Percentiles rank a stretch among this genome's conserved stretches.
Evolutionary conservation across 2,888 invertebrate species (phyloP).

Genomic region (Altica lythri): DNA sequence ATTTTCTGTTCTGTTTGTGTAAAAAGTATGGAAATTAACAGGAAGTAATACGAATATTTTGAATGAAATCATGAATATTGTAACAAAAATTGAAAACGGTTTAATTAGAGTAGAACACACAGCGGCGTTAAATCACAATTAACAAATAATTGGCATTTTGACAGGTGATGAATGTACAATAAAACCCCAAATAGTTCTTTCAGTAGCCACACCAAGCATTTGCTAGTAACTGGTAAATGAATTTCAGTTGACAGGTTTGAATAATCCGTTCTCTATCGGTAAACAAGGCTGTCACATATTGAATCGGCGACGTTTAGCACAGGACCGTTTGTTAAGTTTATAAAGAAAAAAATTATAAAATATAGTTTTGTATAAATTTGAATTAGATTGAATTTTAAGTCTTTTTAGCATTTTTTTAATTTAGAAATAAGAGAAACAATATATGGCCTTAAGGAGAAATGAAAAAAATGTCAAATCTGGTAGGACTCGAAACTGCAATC

Average conservation of each 20-base stretch:
- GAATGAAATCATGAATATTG: constrained; percentile 27
- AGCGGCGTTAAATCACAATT: constrained; percentile 43
- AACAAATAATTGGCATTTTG: constrained; percentile 47
- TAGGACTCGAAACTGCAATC: no score
- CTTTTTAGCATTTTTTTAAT: no score
- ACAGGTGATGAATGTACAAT: constrained; percentile 45
- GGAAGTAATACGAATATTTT: constrained; percentile 17
- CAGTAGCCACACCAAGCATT: constrained; percentile 43
- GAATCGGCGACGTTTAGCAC: constrained; percentile 45
- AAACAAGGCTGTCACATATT: constrained; percentile 56
- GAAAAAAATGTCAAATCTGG: no score
- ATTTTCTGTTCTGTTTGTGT: no score
- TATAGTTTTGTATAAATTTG: no score
- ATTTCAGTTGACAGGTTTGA: constrained; percentile 56
- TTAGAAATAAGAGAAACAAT: no score
- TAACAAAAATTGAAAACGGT: constrained; percentile 35
- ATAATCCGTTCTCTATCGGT: constrained; percentile 54
- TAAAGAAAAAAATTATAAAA: no score
- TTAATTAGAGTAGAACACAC: constrained; percentile 35
- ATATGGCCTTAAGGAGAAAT: no score
- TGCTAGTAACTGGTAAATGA: constrained; percentile 48
- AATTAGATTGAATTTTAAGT: no score
- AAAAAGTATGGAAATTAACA: background rate
- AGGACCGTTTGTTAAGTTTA: no score
- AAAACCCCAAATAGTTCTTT: constrained; percentile 46